phyloP scores from a whole-genome alignment of 2,888 invertebrate species.

The Imbricaverruca yamaguchii region DNA sequence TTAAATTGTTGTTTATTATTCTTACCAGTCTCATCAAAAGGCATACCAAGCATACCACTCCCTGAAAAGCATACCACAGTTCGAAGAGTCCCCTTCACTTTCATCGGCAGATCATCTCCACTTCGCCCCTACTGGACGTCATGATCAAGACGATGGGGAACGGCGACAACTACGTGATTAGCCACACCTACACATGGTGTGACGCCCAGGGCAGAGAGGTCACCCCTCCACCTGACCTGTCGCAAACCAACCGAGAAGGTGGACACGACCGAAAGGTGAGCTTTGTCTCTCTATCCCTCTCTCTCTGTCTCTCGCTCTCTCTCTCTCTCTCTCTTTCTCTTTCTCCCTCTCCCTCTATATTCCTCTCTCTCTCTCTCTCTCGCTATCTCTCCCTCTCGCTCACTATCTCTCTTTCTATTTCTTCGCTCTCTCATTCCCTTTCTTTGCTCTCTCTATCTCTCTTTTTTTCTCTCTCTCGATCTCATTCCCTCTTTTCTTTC shows the following conservation, averaged over 20 bases:
- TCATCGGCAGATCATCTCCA: neutral
- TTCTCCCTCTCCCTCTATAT: neutral
- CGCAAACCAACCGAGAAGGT: neutral
- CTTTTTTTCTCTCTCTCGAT: too few species aligned
- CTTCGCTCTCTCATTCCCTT: neutral
- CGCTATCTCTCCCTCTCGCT: neutral
- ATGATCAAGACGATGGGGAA: conserved; percentile 17
- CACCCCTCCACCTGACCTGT: neutral
- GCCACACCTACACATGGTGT: conserved; percentile 15
- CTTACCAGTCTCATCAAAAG: too few species aligned
- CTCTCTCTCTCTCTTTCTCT: neutral
- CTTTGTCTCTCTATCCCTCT: neutral
- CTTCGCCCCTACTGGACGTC: neutral
- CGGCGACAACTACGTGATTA: neutral
- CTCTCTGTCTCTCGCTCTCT: neutral
- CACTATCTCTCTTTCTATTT: too few species aligned
- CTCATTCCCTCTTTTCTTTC: too few species aligned
- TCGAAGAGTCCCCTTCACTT: too few species aligned
- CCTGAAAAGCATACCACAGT: too few species aligned
- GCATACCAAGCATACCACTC: too few species aligned
- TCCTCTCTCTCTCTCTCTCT: neutral
- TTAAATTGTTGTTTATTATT: too few species aligned
- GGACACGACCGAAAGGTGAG: conserved; percentile 3
- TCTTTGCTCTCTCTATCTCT: too few species aligned
- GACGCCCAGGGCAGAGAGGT: conserved; percentile 1